Conservation (phyloP, 2,888 invertebrate species). For the Microplitis deprimator region DNA sequence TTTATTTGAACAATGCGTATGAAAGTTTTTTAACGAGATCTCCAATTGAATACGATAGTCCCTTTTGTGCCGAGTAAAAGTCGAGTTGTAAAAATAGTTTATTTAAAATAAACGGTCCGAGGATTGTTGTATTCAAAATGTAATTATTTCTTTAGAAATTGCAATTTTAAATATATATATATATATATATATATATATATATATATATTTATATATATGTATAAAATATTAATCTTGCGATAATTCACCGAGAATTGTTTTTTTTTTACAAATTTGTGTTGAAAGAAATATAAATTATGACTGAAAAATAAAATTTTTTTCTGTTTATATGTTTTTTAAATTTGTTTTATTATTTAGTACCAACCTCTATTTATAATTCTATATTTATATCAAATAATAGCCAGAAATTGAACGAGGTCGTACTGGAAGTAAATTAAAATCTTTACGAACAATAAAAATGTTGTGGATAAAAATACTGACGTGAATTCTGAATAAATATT, state of each 20-base stretch:
- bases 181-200: neutral
- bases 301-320: conserved; percentile 54
- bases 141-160: conserved; percentile 12
- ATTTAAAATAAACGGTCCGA: neutral
- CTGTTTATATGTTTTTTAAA: conserved; percentile 55
- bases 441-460: no score
- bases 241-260: neutral
- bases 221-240: neutral
- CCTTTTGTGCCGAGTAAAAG: conserved; percentile 10
- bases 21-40: conserved; percentile 33
- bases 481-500: no score
- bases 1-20: conserved; percentile 24
- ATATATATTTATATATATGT: neutral
- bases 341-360: conserved; percentile 41
- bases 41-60: conserved; percentile 31
- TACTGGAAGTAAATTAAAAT: no score
- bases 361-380: neutral
- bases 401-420: no score
- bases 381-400: neutral
- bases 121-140: conserved; percentile 32
- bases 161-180: neutral
- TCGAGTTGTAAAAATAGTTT: conserved; percentile 25
- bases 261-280: conserved; percentile 38
- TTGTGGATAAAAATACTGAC: no score
- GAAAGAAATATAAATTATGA: conserved; percentile 52